Conservation (phyloP, 2,888 invertebrate genomes). For the Microdon myrmicae region DNA sequence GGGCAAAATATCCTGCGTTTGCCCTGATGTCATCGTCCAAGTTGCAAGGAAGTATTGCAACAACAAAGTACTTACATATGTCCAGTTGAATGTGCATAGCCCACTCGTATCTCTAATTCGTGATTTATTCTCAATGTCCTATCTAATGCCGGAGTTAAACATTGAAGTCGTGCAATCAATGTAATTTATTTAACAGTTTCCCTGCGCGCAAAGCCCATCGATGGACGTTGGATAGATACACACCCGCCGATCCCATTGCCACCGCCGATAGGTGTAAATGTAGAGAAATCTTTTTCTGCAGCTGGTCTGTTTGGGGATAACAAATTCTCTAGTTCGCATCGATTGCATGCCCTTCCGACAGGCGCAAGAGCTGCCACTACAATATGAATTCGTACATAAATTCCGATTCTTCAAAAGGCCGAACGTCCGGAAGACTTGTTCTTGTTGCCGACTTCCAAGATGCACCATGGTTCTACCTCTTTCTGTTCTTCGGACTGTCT, state of each 20-base stretch:
- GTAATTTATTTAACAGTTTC: constrained; percentile 50
- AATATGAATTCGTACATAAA: constrained; percentile 50
- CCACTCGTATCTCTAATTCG: constrained; percentile 40
- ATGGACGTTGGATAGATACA: constrained; percentile 24
- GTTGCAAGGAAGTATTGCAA: too few relatives aligned
- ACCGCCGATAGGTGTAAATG: constrained; percentile 29
- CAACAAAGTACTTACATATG: too few relatives aligned
- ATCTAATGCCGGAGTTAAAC: constrained; percentile 50
- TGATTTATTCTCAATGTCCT: constrained; percentile 52
- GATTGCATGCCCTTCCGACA: constrained; percentile 16
- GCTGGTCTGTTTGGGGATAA: constrained; percentile 12
- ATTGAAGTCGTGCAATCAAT: constrained; percentile 53
- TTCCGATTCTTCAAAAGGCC: constrained; percentile 33
- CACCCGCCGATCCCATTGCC: not conserved
- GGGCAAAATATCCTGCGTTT: too few relatives aligned
- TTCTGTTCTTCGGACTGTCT: constrained; percentile 25
- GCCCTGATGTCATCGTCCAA: too few relatives aligned
- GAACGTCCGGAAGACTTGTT: constrained; percentile 42
- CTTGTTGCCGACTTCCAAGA: constrained; percentile 2
- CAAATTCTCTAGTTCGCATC: constrained; percentile 5
- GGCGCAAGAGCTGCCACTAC: constrained; percentile 22
- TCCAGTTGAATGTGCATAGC: too few relatives aligned
- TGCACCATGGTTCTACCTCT: constrained; percentile 1
- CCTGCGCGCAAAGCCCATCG: constrained; percentile 33
- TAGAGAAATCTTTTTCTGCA: constrained; percentile 30